A percentile compares a stretch with the other conserved stretches of the same genome.
Evolutionary conservation across 2,113 vertebrate species (phyloP).

Genomic region (Prolemur simus): DNA sequence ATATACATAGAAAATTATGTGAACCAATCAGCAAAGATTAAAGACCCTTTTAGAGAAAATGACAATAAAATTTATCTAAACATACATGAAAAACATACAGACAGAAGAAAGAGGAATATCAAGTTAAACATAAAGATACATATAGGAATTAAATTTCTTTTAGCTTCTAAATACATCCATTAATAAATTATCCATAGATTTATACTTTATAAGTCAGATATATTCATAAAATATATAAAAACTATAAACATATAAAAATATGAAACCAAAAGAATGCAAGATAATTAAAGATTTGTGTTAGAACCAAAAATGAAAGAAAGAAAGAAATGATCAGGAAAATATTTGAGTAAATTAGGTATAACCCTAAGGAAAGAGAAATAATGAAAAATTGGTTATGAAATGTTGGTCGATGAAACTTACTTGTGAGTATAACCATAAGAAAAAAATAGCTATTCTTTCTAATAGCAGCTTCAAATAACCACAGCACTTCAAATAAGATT

Average conservation of each 20-base stretch:
- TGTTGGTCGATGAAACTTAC: neutral
- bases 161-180: neutral
- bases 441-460: neutral
- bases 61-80: neutral
- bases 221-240: neutral
- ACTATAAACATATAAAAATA: neutral
- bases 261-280: neutral
- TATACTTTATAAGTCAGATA: neutral
- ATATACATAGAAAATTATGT: neutral
- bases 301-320: neutral
- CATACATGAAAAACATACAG: neutral
- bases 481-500: conserved; percentile 12
- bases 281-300: neutral
- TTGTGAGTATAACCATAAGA: neutral
- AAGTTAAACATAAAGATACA: neutral
- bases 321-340: neutral
- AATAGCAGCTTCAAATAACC: neutral
- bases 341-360: conserved; percentile 8
- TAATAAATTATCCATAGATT: neutral
- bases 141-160: neutral
- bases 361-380: conserved; percentile 20
- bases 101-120: neutral
- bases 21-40: neutral
- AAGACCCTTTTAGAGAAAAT: neutral
- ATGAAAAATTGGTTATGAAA: conserved; percentile 14